Conservation (phyloP, 2,888 invertebrate species). For the Syritta pipiens region DNA sequence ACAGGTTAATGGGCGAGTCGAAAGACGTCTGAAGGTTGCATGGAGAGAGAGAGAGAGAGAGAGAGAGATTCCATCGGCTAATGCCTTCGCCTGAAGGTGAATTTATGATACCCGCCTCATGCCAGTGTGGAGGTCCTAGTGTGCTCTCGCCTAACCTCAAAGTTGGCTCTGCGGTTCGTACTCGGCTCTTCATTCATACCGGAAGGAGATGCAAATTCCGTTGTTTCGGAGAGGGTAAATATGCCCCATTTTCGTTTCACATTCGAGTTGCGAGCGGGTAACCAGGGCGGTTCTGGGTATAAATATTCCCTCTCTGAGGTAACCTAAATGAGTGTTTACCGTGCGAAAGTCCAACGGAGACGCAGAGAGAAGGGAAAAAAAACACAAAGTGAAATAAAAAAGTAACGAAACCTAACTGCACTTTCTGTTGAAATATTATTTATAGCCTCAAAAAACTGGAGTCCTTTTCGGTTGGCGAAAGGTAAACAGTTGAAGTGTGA, state of each 20-base stretch:
- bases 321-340: conserved; percentile 59
- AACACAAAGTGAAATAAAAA: neutral
- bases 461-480: neutral
- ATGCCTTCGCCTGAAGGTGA: conserved; percentile 41
- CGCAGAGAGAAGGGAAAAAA: conserved; percentile 2
- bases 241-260: conserved; percentile 30
- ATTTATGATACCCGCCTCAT: conserved; percentile 46
- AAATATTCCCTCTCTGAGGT: conserved; percentile 20
- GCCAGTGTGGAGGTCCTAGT: neutral
- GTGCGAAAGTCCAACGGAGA: conserved; percentile 10
- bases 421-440: conserved; percentile 54
- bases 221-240: conserved; percentile 48
- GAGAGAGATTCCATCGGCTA: conserved; percentile 31
- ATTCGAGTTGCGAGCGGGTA: conserved; percentile 26
- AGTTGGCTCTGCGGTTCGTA: conserved; percentile 10
- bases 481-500: neutral
- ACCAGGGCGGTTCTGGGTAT: conserved; percentile 5
- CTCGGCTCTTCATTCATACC: conserved; percentile 30
- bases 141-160: conserved; percentile 4
- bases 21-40: conserved; percentile 37
- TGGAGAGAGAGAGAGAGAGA: too few relatives aligned
- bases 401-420: conserved; percentile 5
- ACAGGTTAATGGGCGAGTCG: conserved; percentile 38
- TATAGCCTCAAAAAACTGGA: conserved; percentile 20
- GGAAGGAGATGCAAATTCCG: conserved; percentile 62